These are phyloP conservation scores for Drosophila histrio DNA, from an alignment of 2,888 invertebrate species.

Conservation along the genomic window DNA sequence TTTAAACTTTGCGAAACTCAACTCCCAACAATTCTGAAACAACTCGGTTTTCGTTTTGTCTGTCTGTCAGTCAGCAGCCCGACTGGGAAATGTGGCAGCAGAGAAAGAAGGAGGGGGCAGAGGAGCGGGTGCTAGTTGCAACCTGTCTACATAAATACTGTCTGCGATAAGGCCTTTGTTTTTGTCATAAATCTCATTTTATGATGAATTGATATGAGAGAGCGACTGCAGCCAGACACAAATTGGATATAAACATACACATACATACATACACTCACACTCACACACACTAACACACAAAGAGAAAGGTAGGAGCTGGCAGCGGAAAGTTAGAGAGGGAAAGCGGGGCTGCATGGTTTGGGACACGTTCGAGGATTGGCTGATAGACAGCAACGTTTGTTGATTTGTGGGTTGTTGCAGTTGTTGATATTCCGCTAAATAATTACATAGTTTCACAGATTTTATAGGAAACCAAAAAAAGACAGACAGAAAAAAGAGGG, in stretches of 20 bases:
- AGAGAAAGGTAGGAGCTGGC: background rate
- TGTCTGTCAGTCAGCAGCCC: slow-evolving; percentile 56
- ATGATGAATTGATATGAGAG: slow-evolving; percentile 83
- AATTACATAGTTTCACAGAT: slow-evolving; percentile 35
- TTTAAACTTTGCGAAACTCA: slow-evolving; percentile 48
- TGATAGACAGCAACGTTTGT: slow-evolving; percentile 42
- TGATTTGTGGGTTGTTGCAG: slow-evolving; percentile 42
- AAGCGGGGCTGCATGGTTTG: background rate
- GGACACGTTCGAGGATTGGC: slow-evolving; percentile 27
- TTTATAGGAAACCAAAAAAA: background rate
- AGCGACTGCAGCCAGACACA: slow-evolving; percentile 67
- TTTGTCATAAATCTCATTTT: slow-evolving; percentile 84
- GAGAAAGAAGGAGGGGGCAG: background rate
- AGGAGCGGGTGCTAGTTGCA: slow-evolving; percentile 52
- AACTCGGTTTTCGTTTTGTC: slow-evolving; percentile 7
- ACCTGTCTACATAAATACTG: slow-evolving; percentile 81
- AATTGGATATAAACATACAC: slow-evolving; percentile 54
- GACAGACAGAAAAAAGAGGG: background rate
- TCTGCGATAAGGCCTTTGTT: slow-evolving; percentile 83
- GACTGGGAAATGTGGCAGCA: background rate
- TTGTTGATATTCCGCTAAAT: slow-evolving; percentile 37
- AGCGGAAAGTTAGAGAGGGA: background rate
- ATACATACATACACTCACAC: slow-evolving; percentile 1
- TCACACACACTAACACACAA: background rate
- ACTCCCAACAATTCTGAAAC: background rate